Base-by-base conservation (phyloP, 2,797 vertebrate genomes). In the Sebastolobus alascanus region DNA sequence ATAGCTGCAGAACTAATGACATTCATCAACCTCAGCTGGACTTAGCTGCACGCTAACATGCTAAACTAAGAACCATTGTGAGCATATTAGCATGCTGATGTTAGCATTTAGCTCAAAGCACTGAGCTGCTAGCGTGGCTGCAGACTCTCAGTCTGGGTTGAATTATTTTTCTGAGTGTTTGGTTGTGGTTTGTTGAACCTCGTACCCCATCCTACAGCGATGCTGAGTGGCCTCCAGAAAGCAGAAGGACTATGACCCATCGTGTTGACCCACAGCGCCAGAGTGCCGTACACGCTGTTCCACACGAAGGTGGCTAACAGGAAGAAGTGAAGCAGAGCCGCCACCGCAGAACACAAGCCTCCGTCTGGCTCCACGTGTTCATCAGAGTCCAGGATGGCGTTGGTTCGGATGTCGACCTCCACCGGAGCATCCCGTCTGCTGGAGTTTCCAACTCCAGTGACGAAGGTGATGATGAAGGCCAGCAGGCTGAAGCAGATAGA, bases 381-480 rank as follows among this genome's bases (percentile, higher is more conserved):
- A 0, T 94, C 93, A 0, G 84, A 78, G 2, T 0, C 4, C 11
- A 52, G 83, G 38, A 90, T 0, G 0, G 0, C 0, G 11, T 82
- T 88, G 4, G 3, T 0, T 0, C 6, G 5, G 1, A 6, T 12
- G 0, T 4, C n/a, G 8, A 60, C 20, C 8, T 37, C 2, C 1
- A 1, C 3, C 5, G 43, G 0, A 2, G 1, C 2, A 0, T 1
- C 0, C 22, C 69, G 82, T 7, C 18, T 8, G 55, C n/a, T 10
- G 9, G 84, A 35, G 61, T 95, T 96, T 70, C 93, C 84, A 12
- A 91, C 94, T 52, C 95, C 96, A 58, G 88, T 87, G 74, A 96
- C 70, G 77, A 96, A 97, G 85, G 95, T 88, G 40, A 95, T 91
- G 84, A 95, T 96, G 85, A 96, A 96, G 82, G 94, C 79, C 27